Percentiles rank a stretch among this genome's conserved stretches.
phyloP scores from a whole-genome alignment of 2,113 vertebrate genomes.

The Mobula hypostoma region DNA sequence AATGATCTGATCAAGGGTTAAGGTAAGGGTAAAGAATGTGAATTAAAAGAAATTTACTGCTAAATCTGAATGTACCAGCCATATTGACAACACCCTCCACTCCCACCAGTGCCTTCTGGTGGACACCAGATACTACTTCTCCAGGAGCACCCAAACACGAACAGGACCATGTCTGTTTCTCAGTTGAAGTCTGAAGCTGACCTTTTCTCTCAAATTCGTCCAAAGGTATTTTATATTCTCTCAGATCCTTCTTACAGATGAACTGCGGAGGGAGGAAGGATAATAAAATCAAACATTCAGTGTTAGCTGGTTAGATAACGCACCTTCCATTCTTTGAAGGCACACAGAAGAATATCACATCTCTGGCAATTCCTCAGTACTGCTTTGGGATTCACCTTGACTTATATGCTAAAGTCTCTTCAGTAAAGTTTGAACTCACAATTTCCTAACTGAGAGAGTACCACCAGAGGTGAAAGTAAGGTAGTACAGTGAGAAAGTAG shows the following conservation, averaged over 20 bases:
- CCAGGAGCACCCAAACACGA: background rate
- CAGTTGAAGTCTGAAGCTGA: background rate
- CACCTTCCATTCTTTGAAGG: background rate
- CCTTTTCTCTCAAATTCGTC: background rate
- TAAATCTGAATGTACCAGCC: background rate
- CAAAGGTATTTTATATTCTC: background rate
- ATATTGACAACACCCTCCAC: background rate
- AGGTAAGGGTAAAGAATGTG: background rate
- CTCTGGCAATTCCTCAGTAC: background rate
- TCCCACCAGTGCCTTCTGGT: background rate
- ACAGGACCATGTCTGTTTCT: background rate
- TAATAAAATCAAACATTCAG: background rate
- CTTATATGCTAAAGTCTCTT: background rate
- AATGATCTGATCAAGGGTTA: too few relatives aligned
- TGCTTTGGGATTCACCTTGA: background rate
- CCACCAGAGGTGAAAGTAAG: too few relatives aligned
- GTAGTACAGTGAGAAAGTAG: too few relatives aligned
- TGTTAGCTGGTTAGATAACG: background rate
- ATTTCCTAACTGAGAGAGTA: too few relatives aligned
- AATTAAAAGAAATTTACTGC: background rate
- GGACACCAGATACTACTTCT: background rate
- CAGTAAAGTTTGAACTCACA: background rate
- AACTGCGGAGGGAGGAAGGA: background rate
- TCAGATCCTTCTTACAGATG: background rate
- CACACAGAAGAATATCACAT: background rate